A percentile compares a stretch with the other conserved stretches of the same genome.
Conservation (phyloP, 1,140 invertebrate genomes). For the Radopholus similis region DNA sequence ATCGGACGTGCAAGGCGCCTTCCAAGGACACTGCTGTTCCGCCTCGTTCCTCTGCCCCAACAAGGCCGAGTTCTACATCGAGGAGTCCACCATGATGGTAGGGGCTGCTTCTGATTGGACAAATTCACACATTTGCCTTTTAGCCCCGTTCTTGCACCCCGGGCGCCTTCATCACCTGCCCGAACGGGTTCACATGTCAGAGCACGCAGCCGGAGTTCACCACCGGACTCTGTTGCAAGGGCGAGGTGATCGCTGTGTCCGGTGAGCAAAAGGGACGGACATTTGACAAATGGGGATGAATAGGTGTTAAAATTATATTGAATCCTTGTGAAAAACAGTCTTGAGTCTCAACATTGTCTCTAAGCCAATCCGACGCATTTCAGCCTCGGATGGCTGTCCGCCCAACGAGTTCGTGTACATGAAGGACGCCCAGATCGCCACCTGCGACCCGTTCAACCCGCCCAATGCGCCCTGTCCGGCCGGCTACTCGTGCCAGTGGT, state of each 20-base stretch:
- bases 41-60: slow-evolving; percentile 51
- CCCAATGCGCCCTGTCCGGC: slow-evolving; percentile 57
- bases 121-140: slow-evolving; percentile 1
- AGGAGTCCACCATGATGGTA: slow-evolving; percentile 56
- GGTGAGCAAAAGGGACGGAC: slow-evolving; percentile 13
- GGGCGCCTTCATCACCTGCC: slow-evolving; percentile 58
- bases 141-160: slow-evolving; percentile 37
- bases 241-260: slow-evolving; percentile 51
- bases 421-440: slow-evolving; percentile 59
- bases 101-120: not conserved
- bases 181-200: slow-evolving; percentile 55
- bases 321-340: not conserved
- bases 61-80: slow-evolving; percentile 57
- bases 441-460: slow-evolving; percentile 59
- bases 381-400: slow-evolving; percentile 51
- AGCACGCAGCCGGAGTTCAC: slow-evolving; percentile 58
- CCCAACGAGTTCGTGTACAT: slow-evolving; percentile 58
- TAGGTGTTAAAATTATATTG: not conserved
- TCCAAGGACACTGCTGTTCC: slow-evolving; percentile 59
- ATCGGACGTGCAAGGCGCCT: slow-evolving; percentile 53
- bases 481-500: slow-evolving; percentile 59
- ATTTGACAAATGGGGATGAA: not conserved
- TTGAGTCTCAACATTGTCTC: not conserved
- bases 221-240: slow-evolving; percentile 56
- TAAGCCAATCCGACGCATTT: not conserved